Conservation (phyloP, 37 sponge, comb jelly and placozoan genomes). For the Crambe crambe region DNA sequence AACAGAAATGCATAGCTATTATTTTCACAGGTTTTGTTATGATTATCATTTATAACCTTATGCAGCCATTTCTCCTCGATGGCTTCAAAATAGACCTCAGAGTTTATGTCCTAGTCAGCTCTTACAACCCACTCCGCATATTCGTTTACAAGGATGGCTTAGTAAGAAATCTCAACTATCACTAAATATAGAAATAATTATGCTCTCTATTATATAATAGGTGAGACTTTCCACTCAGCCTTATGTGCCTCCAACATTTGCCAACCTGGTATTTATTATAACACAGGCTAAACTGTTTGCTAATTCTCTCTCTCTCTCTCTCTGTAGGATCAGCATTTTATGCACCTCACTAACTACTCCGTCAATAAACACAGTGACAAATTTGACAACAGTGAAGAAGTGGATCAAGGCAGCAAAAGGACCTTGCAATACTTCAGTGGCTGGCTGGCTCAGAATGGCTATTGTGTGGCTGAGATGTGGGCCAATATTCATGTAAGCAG, state of each 20-base stretch:
- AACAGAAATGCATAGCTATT: no score
- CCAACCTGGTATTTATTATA: slow-evolving; percentile 44
- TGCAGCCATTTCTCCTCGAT: slow-evolving; percentile 79
- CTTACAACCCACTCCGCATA: slow-evolving; percentile 75
- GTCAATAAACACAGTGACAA: slow-evolving; percentile 85
- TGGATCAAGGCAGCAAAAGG: slow-evolving; percentile 83
- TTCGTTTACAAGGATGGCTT: slow-evolving; percentile 82
- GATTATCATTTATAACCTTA: no score
- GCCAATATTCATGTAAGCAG: slow-evolving; percentile 72
- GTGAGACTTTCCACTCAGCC: slow-evolving; percentile 4
- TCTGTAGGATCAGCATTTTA: slow-evolving; percentile 61
- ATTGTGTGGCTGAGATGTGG: slow-evolving; percentile 77
- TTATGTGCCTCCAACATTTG: slow-evolving; percentile 36
- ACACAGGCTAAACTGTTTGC: no score
- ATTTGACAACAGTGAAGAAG: slow-evolving; percentile 65
- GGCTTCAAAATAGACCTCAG: slow-evolving; percentile 83
- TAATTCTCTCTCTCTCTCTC: neutral
- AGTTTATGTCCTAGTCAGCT: slow-evolving; percentile 80
- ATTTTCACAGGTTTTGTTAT: no score
- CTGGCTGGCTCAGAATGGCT: slow-evolving; percentile 76
- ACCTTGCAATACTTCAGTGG: slow-evolving; percentile 73
- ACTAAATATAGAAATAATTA: neutral
- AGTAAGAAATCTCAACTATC: slow-evolving; percentile 18
- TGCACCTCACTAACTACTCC: slow-evolving; percentile 97
- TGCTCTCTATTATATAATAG: neutral